Conservation (phyloP, 1,140 invertebrate genomes). For the Drosophila athabasca region DNA sequence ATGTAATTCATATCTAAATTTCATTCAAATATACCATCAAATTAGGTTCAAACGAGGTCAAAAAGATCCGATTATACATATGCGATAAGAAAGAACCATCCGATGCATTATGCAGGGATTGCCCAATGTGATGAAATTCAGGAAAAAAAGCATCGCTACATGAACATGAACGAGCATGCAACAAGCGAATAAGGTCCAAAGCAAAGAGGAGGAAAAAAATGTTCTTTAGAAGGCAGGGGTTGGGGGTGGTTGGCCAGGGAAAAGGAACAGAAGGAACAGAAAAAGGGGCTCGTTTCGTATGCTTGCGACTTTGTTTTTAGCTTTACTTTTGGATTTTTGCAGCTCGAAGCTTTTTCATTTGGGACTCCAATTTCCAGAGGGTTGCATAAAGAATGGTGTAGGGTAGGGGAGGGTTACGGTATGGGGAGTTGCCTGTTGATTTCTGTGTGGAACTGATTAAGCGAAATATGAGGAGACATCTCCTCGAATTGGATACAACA, state of each 20-base stretch:
- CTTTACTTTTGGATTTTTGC: slow-evolving; percentile 35
- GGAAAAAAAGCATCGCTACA: slow-evolving; percentile 17
- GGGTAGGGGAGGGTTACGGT: too few species aligned
- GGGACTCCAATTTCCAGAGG: slow-evolving; percentile 63
- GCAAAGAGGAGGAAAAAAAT: slow-evolving; percentile 3
- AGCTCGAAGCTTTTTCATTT: slow-evolving; percentile 52
- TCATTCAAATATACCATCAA: neutral
- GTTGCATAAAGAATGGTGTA: slow-evolving; percentile 5
- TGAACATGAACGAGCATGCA: slow-evolving; percentile 73
- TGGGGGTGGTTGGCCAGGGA: neutral
- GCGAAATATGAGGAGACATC: slow-evolving; percentile 64
- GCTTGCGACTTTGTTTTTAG: slow-evolving; percentile 57
- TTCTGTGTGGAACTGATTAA: slow-evolving; percentile 59
- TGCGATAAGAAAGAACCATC: slow-evolving; percentile 16
- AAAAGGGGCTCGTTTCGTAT: slow-evolving; percentile 74
- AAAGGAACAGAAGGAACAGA: slow-evolving; percentile 27
- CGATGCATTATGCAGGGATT: slow-evolving; percentile 60
- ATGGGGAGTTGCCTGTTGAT: slow-evolving; percentile 6
- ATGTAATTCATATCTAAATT: too few species aligned
- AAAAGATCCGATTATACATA: slow-evolving; percentile 14
- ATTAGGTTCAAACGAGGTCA: slow-evolving; percentile 28
- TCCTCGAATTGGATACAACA: slow-evolving; percentile 37
- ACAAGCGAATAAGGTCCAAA: slow-evolving; percentile 40
- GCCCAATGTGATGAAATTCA: slow-evolving; percentile 70
- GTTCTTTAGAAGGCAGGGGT: neutral